Percentiles rank a stretch among this genome's conserved stretches.
phyloP scores from a whole-genome alignment of 2,113 vertebrate genomes.

The Australoheros scitulus region DNA sequence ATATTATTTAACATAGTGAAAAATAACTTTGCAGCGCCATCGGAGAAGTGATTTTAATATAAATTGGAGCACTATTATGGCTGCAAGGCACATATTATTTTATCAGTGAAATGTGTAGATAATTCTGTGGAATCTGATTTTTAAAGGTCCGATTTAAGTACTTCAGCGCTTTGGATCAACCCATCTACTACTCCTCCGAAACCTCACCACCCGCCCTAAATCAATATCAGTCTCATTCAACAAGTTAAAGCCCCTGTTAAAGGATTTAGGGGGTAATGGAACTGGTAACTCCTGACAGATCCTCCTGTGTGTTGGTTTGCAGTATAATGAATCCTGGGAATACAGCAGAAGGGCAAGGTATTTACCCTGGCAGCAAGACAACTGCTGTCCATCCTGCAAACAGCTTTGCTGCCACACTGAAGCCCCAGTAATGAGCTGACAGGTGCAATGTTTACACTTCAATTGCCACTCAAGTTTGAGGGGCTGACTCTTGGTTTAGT shows the following conservation, averaged over 20 bases:
- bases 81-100: constrained; percentile 7
- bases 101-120: background rate
- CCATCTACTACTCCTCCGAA: constrained; percentile 36
- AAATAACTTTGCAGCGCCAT: constrained; percentile 24
- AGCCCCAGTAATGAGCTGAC: constrained; percentile 79
- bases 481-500: constrained; percentile 48
- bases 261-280: constrained; percentile 73
- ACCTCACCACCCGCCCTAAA: constrained; percentile 51
- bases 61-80: constrained; percentile 8
- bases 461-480: constrained; percentile 69
- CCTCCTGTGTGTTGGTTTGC: constrained; percentile 52
- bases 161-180: constrained; percentile 45
- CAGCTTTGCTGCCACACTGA: constrained; percentile 61
- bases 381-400: constrained; percentile 62
- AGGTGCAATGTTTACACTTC: constrained; percentile 72
- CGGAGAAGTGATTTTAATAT: constrained; percentile 24
- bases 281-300: constrained; percentile 72
- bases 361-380: constrained; percentile 70
- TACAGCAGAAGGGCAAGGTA: constrained; percentile 71
- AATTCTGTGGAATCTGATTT: constrained; percentile 38
- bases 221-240: constrained; percentile 78
- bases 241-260: constrained; percentile 71
- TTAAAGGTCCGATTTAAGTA: constrained; percentile 24
- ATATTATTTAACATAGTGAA: constrained; percentile 35
- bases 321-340: constrained; percentile 75